These are phyloP conservation scores for Sminthurinus signatus DNA, from an alignment of 1,140 invertebrate species.

Conservation along the genomic window DNA sequence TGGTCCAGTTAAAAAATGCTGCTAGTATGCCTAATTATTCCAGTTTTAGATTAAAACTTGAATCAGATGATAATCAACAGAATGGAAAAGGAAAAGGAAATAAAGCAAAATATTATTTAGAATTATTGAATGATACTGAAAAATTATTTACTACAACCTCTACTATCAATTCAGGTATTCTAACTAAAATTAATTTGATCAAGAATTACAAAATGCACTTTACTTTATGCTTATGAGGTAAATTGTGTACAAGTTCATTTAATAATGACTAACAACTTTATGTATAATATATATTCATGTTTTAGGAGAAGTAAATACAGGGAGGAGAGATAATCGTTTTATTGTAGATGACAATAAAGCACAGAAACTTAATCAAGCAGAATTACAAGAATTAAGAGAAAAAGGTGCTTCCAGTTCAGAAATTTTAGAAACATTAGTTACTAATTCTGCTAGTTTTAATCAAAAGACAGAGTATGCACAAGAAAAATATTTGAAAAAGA, in stretches of 20 bases:
- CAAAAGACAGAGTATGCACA: constrained; percentile 87
- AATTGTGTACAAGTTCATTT: neutral
- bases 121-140: neutral
- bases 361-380: constrained; percentile 72
- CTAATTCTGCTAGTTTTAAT: constrained; percentile 79
- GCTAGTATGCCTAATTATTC: constrained; percentile 15
- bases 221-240: neutral
- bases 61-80: neutral
- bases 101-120: neutral
- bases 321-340: constrained; percentile 73
- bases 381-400: constrained; percentile 70
- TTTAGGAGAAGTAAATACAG: neutral
- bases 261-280: neutral
- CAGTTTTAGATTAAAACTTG: constrained; percentile 13
- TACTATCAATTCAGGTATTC: neutral
- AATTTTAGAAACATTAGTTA: constrained; percentile 77
- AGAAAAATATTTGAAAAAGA: constrained; percentile 90
- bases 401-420: constrained; percentile 67
- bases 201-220: neutral
- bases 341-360: constrained; percentile 77
- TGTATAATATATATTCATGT: neutral
- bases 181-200: neutral
- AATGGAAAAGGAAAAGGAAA: neutral
- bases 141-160: neutral
- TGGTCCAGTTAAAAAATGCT: constrained; percentile 24